Base-by-base conservation (phyloP, 2,797 vertebrate species). In the Pipistrellus pygmaeus region DNA sequence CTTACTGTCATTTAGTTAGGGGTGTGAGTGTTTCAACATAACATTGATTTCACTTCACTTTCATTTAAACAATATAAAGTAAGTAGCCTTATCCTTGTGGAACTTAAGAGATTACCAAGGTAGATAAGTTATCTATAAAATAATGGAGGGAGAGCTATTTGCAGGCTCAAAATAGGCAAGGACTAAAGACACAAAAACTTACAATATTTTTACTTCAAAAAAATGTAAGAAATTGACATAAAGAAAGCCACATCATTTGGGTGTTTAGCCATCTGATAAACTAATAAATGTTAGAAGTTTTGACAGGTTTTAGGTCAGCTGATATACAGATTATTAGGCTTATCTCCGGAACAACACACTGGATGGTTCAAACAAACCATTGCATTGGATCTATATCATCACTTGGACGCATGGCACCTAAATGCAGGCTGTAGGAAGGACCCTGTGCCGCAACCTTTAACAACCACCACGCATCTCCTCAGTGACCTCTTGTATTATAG, bases 41-140 rank as follows among this genome's bases (percentile, higher is more conserved):
- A 88, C 77, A 84, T 15, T 57, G 5, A 77, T 75, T 81, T 90
- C 18, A 68, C 48, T 85, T 95, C 20, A 77, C 20, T 72, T 92
- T 62, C 64, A 46, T 60, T 64, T 60, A 44, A 93, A 53, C 38
- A 44, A 85, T 72, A 35, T 17, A 77, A 95, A 72, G 20, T 71
- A 68, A 53, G 18, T 8, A 62, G 15, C 55, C n/a, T 14, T 21
- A 62, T 66, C 5, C 18, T 69, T 85, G 35, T 51, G 30, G 62
- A 91, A 73, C 13, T 62, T 60, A 77, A 77, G 21, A 78, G 32
- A 71, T 5, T 32, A 53, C 46, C 3, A 88, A 81, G 25, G 2
- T 46, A 82, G 3, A 75, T 38, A 85, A 66, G 71, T 51, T 57
- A 46, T 25, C 18, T 71, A 57, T 51, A 27, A 62, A 75, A 85